Evolutionary conservation across 2,113 vertebrate species (phyloP), one percentile per base, ranked within the genome.

Genomic region (Neodontobutis hainanensis): DNA sequence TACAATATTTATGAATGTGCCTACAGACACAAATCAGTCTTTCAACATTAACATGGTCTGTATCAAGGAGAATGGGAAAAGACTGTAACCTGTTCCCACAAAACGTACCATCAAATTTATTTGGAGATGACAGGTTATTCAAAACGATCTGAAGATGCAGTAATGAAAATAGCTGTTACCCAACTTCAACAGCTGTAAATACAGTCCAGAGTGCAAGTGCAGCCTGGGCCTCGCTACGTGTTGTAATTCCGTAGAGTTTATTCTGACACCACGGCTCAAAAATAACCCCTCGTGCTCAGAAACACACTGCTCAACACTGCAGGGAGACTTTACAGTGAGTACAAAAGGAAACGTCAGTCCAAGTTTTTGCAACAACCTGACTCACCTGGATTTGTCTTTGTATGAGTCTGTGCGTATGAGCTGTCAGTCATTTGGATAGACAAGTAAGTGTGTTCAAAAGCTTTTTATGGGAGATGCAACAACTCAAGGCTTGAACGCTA

Each of bases 211-310:
- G 53, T 50, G 45, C 61, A 58, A 51, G 46, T 14, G 36, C 40
- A 61, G n/a, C 35, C 52, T 50, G 43, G 68, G 11, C 52, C 40
- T 64, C 32, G 69, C 65, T n/a, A 11, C 2, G 8, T 65, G 70
- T 45, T 49, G 65, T 65, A 55, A 65, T 16, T 47, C 77, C 86
- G 80, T 83, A 86, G 89, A 82, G 80, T 83, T 78, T 90, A 92
- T 91, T 90, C 68, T 84, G 80, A 89, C 75, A 76, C 76, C 49
- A n/a, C n/a, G 6, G 53, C n/a, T 83, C 83, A 85, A 75, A 86
- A 93, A 92, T 92, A 92, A 88, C 80, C 60, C 5, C 15, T 64
- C 58, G 68, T 88, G 80, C 90, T 89, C 68, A 70, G 91, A 82
- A 82, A 92, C 88, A 67, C 49, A 9, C 15, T 38, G 52, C 57